Base-by-base conservation (phyloP, 92 coral and sea anemone genomes). In the Diadumene lineata region DNA sequence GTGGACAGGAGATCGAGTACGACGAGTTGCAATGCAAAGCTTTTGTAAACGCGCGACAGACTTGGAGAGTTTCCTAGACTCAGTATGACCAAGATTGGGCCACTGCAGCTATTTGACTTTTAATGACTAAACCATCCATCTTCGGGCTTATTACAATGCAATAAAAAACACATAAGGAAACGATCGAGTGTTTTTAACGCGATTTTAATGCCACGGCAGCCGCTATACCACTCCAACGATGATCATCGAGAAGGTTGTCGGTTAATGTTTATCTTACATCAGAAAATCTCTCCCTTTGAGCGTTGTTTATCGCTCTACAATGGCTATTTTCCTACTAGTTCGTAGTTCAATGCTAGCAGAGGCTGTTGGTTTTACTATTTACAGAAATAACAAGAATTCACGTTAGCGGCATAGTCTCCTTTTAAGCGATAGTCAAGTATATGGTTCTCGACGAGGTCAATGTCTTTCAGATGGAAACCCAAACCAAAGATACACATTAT, bases 151-250 rank as follows among this genome's bases (percentile, higher is more conserved):
- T 70, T 70, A 64, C 51, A 62, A 60, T 24, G 66, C 72, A 44
- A 79, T 70, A 33, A 61, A 43, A 61, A 79, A 70, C 29, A 23
- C 77, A 61, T 70, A 56, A 64, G 58, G 84, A 79, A 79, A 44
- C 78, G 67, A 44, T 79, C 69, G 70, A 11, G 69, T 72, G 64
- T 24, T 31, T 11, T 70, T 79, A 79, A 79, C 84, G 78, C 67
- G 78, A 43, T 79, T 79, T 79, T 79, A 79, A 79, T 79, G 66
- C 50, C 31, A 66, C 68, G 66, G 70, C 66, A 29, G 50, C 81
- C 56, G 27, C 44, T 33, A 58, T 30, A 72, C 66, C 30, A 57
- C 65, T 72, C 66, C 77, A 56, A 61, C 34, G 66, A 32, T 38
- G 63, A 15, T 56, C 66, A 72, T 56, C 77, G 55, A 32, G 68